Conservation (phyloP, 1,140 invertebrate species). For the Delia radicum region DNA sequence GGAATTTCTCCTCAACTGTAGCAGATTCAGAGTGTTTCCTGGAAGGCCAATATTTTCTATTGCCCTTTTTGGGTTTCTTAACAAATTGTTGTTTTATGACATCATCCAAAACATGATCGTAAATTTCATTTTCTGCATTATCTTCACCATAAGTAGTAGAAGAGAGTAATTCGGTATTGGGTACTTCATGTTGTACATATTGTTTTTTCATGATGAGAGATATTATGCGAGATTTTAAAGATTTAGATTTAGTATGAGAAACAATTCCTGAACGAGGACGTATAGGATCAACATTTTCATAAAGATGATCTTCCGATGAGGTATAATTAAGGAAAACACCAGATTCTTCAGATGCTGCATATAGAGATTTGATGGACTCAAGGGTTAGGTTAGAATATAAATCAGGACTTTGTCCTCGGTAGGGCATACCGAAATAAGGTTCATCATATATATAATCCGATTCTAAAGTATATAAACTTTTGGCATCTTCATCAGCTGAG, state of each 20-base stretch:
- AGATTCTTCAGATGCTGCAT: slow-evolving; percentile 1
- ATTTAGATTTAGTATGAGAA: neutral
- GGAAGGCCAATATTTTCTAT: neutral
- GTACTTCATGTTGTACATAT: neutral
- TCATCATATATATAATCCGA: neutral
- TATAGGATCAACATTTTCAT: slow-evolving; percentile 3
- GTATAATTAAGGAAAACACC: neutral
- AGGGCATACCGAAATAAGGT: neutral
- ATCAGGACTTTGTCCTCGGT: neutral
- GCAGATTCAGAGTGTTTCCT: neutral
- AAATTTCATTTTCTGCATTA: neutral
- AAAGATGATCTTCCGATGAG: neutral
- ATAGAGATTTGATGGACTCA: neutral
- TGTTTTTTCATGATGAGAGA: neutral
- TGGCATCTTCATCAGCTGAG: neutral
- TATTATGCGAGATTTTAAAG: neutral
- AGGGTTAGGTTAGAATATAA: neutral
- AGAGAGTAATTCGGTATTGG: neutral
- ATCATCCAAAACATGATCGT: neutral
- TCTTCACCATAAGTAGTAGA: neutral
- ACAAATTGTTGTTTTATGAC: neutral
- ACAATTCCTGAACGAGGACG: neutral
- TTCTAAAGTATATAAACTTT: neutral
- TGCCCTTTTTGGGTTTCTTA: neutral
- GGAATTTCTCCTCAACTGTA: neutral